Conservation (phyloP, 1,140 invertebrate species). For the Meloidogyne exigua region DNA sequence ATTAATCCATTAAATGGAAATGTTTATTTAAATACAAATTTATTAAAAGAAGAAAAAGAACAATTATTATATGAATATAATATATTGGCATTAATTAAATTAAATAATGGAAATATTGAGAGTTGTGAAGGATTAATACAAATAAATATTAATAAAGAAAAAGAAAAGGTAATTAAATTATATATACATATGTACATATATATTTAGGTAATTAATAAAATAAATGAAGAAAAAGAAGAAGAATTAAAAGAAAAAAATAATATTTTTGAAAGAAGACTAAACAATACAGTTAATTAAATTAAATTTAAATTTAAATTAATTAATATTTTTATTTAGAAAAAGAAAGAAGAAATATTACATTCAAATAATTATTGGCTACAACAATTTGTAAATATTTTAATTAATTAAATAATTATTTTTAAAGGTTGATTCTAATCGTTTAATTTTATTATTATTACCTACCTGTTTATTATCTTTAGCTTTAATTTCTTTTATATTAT, state of each 20-base stretch:
- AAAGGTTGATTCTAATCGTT: constrained; percentile 4
- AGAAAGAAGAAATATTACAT: not conserved
- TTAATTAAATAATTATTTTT: not conserved
- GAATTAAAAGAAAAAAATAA: not conserved
- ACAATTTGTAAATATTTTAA: not conserved
- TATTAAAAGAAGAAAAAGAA: not conserved
- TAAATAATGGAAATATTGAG: constrained; percentile 2
- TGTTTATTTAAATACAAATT: not conserved
- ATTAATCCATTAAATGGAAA: not conserved
- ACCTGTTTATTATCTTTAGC: constrained; percentile 2
- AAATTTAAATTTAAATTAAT: too few relatives aligned
- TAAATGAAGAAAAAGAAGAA: not conserved
- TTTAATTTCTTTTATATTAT: not conserved
- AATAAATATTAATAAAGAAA: not conserved
- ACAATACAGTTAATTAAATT: too few relatives aligned
- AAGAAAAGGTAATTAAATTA: not conserved
- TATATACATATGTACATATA: too few relatives aligned
- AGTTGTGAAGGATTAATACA: constrained; percentile 1
- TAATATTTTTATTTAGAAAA: not conserved
- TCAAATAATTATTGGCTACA: not conserved
- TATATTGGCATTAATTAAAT: not conserved
- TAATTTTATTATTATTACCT: not conserved
- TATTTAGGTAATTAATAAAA: too few relatives aligned
- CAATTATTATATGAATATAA: constrained; percentile 1
- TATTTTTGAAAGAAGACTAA: not conserved